phyloP scores from a whole-genome alignment of 2,888 invertebrate genomes.

The Tanypteryx hageni region DNA sequence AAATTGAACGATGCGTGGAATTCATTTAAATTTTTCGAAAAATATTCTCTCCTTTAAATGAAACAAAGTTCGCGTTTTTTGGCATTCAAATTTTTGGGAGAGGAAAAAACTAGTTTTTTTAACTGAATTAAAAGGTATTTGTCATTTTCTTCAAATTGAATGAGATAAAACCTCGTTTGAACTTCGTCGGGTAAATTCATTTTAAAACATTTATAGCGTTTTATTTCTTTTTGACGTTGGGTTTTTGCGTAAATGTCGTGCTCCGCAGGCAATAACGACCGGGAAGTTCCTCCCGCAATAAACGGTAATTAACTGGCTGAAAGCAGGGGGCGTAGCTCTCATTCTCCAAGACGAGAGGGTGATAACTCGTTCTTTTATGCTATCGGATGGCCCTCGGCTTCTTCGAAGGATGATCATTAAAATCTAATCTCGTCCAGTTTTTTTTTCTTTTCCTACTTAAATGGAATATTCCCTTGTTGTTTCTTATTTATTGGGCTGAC shows the following conservation, averaged over 20 bases:
- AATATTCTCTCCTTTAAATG: neutral
- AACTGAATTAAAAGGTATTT: neutral
- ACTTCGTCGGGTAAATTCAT: neutral
- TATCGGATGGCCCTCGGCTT: neutral
- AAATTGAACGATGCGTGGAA: neutral
- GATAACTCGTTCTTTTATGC: slow-evolving; percentile 28
- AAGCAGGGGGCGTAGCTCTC: slow-evolving; percentile 2
- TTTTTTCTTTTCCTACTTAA: neutral
- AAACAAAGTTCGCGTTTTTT: neutral
- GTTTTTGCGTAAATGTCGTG: neutral
- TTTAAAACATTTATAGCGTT: neutral
- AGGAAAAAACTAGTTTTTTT: neutral
- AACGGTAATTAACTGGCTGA: neutral
- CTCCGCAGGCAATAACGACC: neutral
- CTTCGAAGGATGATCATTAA: neutral
- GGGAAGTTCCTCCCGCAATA: neutral
- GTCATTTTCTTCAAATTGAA: neutral
- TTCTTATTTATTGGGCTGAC: neutral
- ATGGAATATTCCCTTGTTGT: neutral
- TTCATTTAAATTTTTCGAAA: neutral
- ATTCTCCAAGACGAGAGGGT: slow-evolving; percentile 29
- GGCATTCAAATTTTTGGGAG: neutral
- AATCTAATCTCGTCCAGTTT: slow-evolving; percentile 14
- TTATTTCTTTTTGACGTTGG: neutral
- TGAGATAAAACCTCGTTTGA: neutral